Percentiles rank a stretch among this genome's conserved stretches.
phyloP scores from a whole-genome alignment of 64 coral and sea anemone species.

The Acropora yongei region DNA sequence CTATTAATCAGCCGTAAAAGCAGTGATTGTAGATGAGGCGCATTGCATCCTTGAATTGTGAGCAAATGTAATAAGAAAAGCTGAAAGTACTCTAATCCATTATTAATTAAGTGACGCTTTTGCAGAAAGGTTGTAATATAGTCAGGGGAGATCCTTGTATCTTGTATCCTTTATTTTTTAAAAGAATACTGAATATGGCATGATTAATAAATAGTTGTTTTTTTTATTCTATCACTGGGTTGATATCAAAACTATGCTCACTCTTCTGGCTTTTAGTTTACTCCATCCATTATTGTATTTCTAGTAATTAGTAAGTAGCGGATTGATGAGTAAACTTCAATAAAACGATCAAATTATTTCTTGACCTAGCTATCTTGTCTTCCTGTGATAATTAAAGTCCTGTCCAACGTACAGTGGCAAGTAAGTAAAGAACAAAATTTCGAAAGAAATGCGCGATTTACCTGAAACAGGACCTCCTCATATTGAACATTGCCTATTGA shows the following conservation, averaged over 20 bases:
- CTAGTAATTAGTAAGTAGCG: background rate
- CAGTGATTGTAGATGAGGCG: conserved; percentile 24
- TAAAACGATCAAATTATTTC: background rate
- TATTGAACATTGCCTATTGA: too few species aligned
- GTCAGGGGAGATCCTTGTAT: background rate
- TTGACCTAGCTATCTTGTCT: too few species aligned
- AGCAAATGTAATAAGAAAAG: background rate
- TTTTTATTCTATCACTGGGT: background rate
- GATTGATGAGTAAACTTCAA: background rate
- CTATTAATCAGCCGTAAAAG: background rate
- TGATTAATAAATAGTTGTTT: background rate
- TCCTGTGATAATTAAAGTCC: too few species aligned
- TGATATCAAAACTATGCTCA: background rate
- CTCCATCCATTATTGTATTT: background rate
- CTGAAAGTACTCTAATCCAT: background rate
- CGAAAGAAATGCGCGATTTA: too few species aligned
- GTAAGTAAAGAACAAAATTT: too few species aligned
- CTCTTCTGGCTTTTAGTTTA: background rate
- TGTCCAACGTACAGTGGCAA: too few species aligned
- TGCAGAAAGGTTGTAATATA: background rate
- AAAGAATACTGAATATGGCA: background rate
- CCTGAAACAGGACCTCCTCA: too few species aligned
- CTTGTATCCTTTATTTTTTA: background rate
- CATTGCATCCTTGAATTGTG: conserved; percentile 47
- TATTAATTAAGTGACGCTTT: background rate